Evolutionary conservation across 2,113 vertebrate genomes (phyloP).

Genomic region (Amphiprion percula): DNA sequence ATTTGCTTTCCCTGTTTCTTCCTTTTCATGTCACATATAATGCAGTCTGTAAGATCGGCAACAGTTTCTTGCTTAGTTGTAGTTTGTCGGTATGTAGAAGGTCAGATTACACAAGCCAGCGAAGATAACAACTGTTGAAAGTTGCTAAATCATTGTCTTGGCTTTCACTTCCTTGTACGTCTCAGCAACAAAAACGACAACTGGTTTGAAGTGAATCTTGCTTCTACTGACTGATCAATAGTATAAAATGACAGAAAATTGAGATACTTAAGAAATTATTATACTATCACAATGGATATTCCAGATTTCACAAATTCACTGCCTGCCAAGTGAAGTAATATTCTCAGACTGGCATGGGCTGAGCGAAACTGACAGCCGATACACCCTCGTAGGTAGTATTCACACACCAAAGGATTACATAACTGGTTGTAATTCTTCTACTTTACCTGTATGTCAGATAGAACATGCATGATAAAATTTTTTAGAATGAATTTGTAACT

Average conservation of each 20-base stretch:
- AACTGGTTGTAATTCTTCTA: too few species aligned
- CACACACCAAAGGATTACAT: background rate
- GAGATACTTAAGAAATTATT: too few species aligned
- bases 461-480: too few species aligned
- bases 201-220: background rate
- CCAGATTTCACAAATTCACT: background rate
- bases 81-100: background rate
- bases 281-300: too few species aligned
- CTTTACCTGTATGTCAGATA: too few species aligned
- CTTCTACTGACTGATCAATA: background rate
- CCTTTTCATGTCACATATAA: background rate
- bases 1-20: constrained; percentile 6
- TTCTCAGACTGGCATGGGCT: constrained; percentile 14
- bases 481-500: too few species aligned
- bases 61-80: rapidly evolving
- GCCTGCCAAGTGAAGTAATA: background rate
- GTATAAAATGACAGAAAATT: too few species aligned
- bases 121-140: rapidly evolving
- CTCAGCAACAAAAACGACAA: background rate
- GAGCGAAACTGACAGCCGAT: constrained; percentile 14
- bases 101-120: background rate
- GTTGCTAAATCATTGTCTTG: background rate
- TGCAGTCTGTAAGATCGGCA: rapidly evolving
- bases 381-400: background rate
- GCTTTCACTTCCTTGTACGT: background rate